A percentile compares a stretch with the other conserved stretches of the same genome.
phyloP scores from a whole-genome alignment of 2,888 invertebrate genomes.

The Bembecia ichneumoniformis region DNA sequence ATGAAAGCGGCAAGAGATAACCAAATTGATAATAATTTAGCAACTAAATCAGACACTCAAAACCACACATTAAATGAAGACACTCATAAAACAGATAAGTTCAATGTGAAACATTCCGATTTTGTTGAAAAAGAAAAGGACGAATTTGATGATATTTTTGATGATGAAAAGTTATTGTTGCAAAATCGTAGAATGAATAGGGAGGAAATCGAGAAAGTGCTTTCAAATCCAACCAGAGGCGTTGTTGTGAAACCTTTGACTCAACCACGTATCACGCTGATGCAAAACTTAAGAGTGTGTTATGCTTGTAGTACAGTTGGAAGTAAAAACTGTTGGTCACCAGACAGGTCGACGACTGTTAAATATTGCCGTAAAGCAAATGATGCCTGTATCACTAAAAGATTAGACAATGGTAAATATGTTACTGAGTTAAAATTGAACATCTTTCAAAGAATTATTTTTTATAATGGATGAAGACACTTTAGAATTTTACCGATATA shows the following conservation, averaged over 20 bases:
- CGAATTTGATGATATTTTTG: background rate
- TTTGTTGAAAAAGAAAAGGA: background rate
- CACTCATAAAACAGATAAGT: background rate
- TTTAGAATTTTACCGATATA: too few relatives aligned
- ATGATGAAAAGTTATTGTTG: background rate
- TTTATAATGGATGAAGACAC: too few relatives aligned
- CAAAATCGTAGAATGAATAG: background rate
- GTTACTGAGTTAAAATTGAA: too few relatives aligned
- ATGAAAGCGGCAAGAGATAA: background rate
- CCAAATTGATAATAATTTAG: background rate
- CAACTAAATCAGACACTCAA: background rate
- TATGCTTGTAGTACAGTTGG: conserved; percentile 46
- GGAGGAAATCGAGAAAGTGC: background rate
- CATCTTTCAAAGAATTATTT: too few relatives aligned
- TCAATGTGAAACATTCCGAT: too few relatives aligned
- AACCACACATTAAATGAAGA: background rate
- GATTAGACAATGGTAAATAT: conserved; percentile 28
- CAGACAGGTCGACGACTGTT: conserved; percentile 38
- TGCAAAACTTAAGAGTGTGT: conserved; percentile 35
- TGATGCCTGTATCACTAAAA: conserved; percentile 41
- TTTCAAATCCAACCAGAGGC: conserved; percentile 24
- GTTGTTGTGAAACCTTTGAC: conserved; percentile 19
- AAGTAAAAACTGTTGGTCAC: conserved; percentile 39
- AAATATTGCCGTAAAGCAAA: conserved; percentile 46
- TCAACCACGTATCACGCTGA: conserved; percentile 19